A percentile compares a stretch with the other conserved stretches of the same genome.
Conservation (phyloP, 2,888 invertebrate species). For the Pammene fasciana region DNA sequence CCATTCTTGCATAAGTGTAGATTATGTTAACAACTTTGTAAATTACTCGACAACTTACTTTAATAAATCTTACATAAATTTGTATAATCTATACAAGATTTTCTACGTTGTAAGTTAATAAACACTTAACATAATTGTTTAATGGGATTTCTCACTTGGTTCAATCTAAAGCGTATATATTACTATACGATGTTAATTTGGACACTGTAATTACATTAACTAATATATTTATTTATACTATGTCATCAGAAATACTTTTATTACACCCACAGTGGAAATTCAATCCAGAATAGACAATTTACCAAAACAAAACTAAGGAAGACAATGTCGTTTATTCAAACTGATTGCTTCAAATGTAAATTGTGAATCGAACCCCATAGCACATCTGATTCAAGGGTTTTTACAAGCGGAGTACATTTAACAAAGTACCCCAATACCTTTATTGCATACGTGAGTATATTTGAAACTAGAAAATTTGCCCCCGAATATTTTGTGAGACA, state of each 20-base stretch:
- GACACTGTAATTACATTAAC: neutral
- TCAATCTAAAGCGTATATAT: slow-evolving; percentile 4
- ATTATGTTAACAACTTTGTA: slow-evolving; percentile 21
- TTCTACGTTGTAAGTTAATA: slow-evolving; percentile 31
- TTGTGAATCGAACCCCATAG: slow-evolving; percentile 25
- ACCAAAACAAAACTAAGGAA: slow-evolving; percentile 13
- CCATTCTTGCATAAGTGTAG: slow-evolving; percentile 5
- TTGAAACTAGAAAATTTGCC: slow-evolving; percentile 66
- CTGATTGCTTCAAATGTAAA: slow-evolving; percentile 26
- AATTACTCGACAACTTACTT: slow-evolving; percentile 16
- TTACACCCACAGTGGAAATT: neutral
- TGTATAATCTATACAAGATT: slow-evolving; percentile 33
- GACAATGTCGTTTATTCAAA: slow-evolving; percentile 21
- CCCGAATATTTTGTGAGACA: slow-evolving; percentile 64
- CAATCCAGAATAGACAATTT: neutral
- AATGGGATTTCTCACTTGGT: slow-evolving; percentile 34
- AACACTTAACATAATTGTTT: slow-evolving; percentile 29
- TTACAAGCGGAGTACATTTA: slow-evolving; percentile 55
- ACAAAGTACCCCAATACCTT: slow-evolving; percentile 64
- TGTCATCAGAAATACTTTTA: too few relatives aligned
- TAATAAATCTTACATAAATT: slow-evolving; percentile 35
- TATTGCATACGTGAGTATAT: slow-evolving; percentile 74
- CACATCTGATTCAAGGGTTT: slow-evolving; percentile 31
- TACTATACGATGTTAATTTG: neutral
- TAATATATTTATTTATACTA: neutral